Evolutionary conservation across 2,888 invertebrate species (phyloP).

Genomic region (Clostera curtula): DNA sequence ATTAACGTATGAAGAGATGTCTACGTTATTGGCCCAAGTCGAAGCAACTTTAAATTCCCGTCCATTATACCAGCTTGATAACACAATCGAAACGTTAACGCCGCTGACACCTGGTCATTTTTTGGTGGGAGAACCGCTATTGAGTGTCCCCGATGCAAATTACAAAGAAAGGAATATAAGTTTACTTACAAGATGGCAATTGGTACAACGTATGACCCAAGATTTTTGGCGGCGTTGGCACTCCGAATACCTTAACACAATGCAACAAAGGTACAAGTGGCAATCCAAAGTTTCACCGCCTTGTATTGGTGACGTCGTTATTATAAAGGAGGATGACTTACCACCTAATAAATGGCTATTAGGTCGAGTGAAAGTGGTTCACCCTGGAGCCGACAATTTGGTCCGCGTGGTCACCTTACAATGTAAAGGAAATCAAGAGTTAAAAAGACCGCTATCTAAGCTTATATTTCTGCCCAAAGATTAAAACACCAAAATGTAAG

Average conservation of each 20-base stretch:
- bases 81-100: not conserved
- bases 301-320: slow-evolving; percentile 12
- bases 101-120: slow-evolving; percentile 6
- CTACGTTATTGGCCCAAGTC: too few relatives aligned
- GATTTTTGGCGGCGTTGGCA: slow-evolving; percentile 22
- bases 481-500: too few relatives aligned
- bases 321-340: slow-evolving; percentile 12
- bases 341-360: slow-evolving; percentile 17
- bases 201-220: slow-evolving; percentile 19
- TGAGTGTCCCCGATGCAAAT: slow-evolving; percentile 1
- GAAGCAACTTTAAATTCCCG: too few relatives aligned
- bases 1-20: too few relatives aligned
- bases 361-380: too few relatives aligned
- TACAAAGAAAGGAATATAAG: slow-evolving; percentile 2
- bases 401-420: too few relatives aligned
- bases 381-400: too few relatives aligned
- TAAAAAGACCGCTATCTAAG: too few relatives aligned
- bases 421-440: too few relatives aligned
- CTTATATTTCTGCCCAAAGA: too few relatives aligned
- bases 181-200: slow-evolving; percentile 16
- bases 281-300: slow-evolving; percentile 9
- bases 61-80: slow-evolving; percentile 2
- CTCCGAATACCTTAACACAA: slow-evolving; percentile 17
- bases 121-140: slow-evolving; percentile 4
- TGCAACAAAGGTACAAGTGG: slow-evolving; percentile 21